Conservation (phyloP, 2,797 vertebrate genomes). For the Pogonophryne albipinna region DNA sequence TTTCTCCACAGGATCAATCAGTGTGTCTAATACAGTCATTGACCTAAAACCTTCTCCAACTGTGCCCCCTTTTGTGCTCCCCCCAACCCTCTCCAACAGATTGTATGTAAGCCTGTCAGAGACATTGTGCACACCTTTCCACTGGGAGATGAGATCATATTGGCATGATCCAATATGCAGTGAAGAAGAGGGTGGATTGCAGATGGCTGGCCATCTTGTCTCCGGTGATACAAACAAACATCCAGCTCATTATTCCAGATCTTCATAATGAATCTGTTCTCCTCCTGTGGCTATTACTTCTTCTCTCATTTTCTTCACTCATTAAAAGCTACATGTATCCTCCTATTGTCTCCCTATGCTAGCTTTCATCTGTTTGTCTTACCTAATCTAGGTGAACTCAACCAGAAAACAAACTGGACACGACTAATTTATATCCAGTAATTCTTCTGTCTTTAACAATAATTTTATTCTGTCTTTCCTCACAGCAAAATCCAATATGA, state of each 20-base stretch:
- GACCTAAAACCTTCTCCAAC: constrained; percentile 73
- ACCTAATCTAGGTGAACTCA: constrained; percentile 10
- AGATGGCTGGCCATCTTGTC: constrained; percentile 52
- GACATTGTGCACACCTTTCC: constrained; percentile 47
- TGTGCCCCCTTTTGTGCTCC: constrained; percentile 49
- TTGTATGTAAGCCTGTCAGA: constrained; percentile 66
- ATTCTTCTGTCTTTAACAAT: constrained; percentile 11
- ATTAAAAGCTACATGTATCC: constrained; percentile 23
- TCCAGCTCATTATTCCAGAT: constrained; percentile 56
- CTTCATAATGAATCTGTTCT: constrained; percentile 28
- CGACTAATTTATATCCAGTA: constrained; percentile 17
- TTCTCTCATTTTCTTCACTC: constrained; percentile 15
- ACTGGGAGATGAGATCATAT: constrained; percentile 60
- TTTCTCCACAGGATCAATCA: constrained; percentile 77
- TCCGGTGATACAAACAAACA: constrained; percentile 50
- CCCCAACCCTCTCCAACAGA: constrained; percentile 46
- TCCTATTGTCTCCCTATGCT: background rate
- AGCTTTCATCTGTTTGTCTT: constrained; percentile 16
- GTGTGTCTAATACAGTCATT: constrained; percentile 78
- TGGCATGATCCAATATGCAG: constrained; percentile 53
- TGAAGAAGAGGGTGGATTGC: constrained; percentile 46
- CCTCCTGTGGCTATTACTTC: constrained; percentile 5
- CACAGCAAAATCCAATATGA: constrained; percentile 5
- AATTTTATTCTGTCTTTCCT: constrained; percentile 25
- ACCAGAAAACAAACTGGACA: constrained; percentile 1